Evolutionary conservation across 2,797 vertebrate genomes (phyloP), one percentile per base, ranked within the genome.

Genomic region (Bradypodion ventrale): DNA sequence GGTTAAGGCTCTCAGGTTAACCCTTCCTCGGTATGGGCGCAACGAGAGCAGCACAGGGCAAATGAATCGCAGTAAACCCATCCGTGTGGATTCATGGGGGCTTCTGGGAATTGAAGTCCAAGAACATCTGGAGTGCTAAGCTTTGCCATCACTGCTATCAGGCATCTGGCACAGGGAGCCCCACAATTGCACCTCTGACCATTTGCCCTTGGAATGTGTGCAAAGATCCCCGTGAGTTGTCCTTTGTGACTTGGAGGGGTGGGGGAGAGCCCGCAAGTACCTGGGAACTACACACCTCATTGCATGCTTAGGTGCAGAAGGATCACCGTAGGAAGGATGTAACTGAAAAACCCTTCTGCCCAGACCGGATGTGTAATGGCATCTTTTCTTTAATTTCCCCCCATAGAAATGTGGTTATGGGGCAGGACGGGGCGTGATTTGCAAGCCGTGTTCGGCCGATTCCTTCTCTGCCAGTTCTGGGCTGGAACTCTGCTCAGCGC

Each of bases 401-500:
- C 0, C 0, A 8, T 83, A 98, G 98, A 89, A 81, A 1, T 97
- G 97, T 72, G 94, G 91, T 74, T 89, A 91, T 4, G 93, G 91
- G 5, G 89, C 74, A 42, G 91, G 92, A 3, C 92, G 93, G 37
- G 94, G 89, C 29, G 91, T 95, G 37, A 78, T 23, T 1, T 99
- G 98, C 91, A 95, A 85, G 83, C 25, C 65, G 3, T 99, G 98
- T 79, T 93, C 95, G 0, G 80, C 89, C 0, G 97, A 96, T 56
- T 97, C 95, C 89, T 99, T 98, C 93, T 99, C 98, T 1, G 92
- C 95, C 8, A 37, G 89, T 0, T 75, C 87, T 0, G 94, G 96
- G 85, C 74, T 93, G 27, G 87, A 92, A 2, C 93, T 91, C 12
- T 99, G 98, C 89, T 93, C 83, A 7, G 84, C 94, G 15, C 97